phyloP scores from a whole-genome alignment of 2,797 vertebrate genomes.

The Liparis tanakae region DNA sequence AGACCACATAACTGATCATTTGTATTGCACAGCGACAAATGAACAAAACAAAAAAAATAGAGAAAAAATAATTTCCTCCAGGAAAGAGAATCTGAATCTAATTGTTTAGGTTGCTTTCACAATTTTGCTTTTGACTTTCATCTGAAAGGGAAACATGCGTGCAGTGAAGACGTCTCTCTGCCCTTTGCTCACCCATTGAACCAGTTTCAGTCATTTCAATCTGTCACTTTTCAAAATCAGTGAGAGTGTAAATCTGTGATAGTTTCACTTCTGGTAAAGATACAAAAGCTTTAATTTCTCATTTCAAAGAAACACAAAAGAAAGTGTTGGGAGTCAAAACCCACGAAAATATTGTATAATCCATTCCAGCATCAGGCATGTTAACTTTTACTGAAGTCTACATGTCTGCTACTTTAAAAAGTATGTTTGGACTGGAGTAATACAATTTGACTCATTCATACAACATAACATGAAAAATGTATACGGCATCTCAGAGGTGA shows the following conservation, averaged over 20 bases:
- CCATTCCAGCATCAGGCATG: constrained; percentile 14
- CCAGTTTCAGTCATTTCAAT: constrained; percentile 27
- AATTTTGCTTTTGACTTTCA: constrained; percentile 45
- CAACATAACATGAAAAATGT: not conserved
- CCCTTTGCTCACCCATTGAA: constrained; percentile 33
- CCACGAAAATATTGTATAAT: constrained; percentile 9
- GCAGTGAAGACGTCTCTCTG: constrained; percentile 9
- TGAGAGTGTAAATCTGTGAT: constrained; percentile 24
- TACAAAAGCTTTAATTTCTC: constrained; percentile 46
- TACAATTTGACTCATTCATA: not conserved
- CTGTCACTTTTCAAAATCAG: constrained; percentile 47
- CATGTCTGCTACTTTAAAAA: not conserved
- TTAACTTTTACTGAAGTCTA: constrained; percentile 1
- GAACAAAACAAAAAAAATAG: no score
- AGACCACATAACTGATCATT: not conserved
- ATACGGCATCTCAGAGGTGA: not conserved
- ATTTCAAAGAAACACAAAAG: constrained; percentile 29
- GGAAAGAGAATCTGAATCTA: constrained; percentile 23
- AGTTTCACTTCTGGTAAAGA: constrained; percentile 31
- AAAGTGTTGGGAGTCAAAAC: constrained; percentile 1
- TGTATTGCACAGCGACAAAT: not conserved
- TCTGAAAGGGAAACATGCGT: constrained; percentile 39
- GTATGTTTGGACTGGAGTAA: constrained; percentile 1
- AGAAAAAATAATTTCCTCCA: constrained; percentile 14
- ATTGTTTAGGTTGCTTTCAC: constrained; percentile 22